phyloP scores from a whole-genome alignment of 2,888 invertebrate species.

The Sinodicranocentrus sp. region DNA sequence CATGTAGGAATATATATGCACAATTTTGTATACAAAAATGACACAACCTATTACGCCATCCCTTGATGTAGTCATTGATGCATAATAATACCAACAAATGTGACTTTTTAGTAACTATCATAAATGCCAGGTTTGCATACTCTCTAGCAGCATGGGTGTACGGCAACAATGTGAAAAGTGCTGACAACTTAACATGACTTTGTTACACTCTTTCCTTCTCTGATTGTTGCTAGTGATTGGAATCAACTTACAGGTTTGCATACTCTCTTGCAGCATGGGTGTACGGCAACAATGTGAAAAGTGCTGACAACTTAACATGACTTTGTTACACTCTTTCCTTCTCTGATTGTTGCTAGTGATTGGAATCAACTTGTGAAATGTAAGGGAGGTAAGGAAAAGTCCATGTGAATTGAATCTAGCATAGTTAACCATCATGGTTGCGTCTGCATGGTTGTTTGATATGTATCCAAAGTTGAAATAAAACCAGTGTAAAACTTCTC shows the following conservation, averaged over 20 bases:
- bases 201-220: constrained; percentile 21
- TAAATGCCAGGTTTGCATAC: constrained; percentile 23
- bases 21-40: not conserved
- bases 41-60: constrained; percentile 55
- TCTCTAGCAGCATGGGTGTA: too few relatives aligned
- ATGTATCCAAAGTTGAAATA: constrained; percentile 36
- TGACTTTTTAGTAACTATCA: constrained; percentile 17
- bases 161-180: constrained; percentile 4
- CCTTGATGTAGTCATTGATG: constrained; percentile 55
- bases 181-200: constrained; percentile 65
- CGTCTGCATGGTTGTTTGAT: too few relatives aligned
- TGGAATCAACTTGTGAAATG: constrained; percentile 30
- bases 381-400: constrained; percentile 35
- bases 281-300: constrained; percentile 48
- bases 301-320: constrained; percentile 67
- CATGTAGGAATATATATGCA: not conserved
- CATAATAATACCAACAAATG: constrained; percentile 49
- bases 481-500: constrained; percentile 30
- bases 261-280: not conserved
- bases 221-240: constrained; percentile 40
- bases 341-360: constrained; percentile 35
- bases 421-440: not conserved
- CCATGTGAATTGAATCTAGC: constrained; percentile 10
- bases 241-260: constrained; percentile 16
- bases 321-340: constrained; percentile 30